Evolutionary conservation across 2,113 vertebrate genomes (phyloP), one percentile per base, ranked within the genome.

Genomic region (Osmerus eperlanus): DNA sequence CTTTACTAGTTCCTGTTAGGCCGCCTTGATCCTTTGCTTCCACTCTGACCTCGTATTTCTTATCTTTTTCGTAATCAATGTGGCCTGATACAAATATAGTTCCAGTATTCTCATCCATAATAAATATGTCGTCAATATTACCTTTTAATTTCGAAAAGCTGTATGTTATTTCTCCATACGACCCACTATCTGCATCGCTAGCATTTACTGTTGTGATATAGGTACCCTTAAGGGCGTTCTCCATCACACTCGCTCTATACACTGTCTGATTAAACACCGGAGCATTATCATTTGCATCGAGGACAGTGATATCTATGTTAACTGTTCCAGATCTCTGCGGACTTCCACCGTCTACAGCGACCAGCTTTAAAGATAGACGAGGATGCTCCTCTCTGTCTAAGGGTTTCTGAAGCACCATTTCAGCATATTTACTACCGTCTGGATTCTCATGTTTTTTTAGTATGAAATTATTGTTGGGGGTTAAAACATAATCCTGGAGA

Each of bases 61-160:
- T 7, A 8, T 29, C 15, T 7, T 65, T 36, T 23, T 82, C 80
- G 29, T 73, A 82, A 60, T 82, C 76, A 9, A 82, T n/a, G 2
- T 21, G 15, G 1, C 68, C 71, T 41, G 58, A 71, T n/a, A 73
- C 55, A 3, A 56, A 15, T n/a, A 74, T 75, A 1, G 71, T n/a
- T 2, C 80, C 80, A 16, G 72, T 66, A 54, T 82, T 82, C 55
- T 85, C 80, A 72, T 95, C 94, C 74, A 95, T 85, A 80, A 94
- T 94, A 75, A 86, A 63, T 78, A 95, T 90, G 84, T 94, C 91
- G 81, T 4, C 28, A 25, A 95, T 74, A 16, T 88, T 15, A n/a
- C 89, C 88, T 78, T 89, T 88, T 2, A 83, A 80, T 73, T 11
- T 67, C 1, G 66, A 67, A 14, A 78, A 74, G 15, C 65, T 62